A percentile compares a stretch with the other conserved stretches of the same genome.
phyloP scores from a whole-genome alignment of 2,797 vertebrate species.

The Monodelphis domestica region DNA sequence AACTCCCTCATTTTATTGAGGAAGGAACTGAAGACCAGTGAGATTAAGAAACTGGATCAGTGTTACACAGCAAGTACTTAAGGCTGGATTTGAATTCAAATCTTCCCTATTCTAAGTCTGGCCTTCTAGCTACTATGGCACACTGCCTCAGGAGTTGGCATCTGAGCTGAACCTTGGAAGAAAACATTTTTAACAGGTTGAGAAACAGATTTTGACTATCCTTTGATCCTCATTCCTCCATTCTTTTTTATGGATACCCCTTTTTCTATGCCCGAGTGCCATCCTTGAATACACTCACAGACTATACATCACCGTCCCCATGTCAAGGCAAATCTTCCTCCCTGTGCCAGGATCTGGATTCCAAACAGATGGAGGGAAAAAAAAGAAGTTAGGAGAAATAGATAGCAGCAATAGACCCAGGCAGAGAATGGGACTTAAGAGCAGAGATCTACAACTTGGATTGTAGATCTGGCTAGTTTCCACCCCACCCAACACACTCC shows the following conservation, averaged over 20 bases:
- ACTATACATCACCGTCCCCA: background rate
- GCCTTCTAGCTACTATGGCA: background rate
- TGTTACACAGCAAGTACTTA: background rate
- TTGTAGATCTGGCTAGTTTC: conserved; percentile 27
- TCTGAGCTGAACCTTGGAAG: background rate
- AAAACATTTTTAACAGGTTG: background rate
- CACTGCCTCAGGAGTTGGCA: background rate
- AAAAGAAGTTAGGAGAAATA: conserved; percentile 63
- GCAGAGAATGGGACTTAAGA: conserved; percentile 39
- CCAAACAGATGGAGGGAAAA: conserved; percentile 69
- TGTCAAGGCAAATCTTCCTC: conserved; percentile 50
- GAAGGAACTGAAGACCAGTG: background rate
- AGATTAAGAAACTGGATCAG: background rate
- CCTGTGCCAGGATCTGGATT: conserved; percentile 56
- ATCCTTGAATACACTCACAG: background rate
- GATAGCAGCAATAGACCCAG: conserved; percentile 56
- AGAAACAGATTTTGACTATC: background rate
- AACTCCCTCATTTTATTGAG: background rate
- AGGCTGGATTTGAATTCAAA: background rate
- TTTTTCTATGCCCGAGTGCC: background rate
- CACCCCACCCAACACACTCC: conserved; percentile 10
- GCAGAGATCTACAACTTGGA: conserved; percentile 59
- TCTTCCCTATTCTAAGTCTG: background rate
- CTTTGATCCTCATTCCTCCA: background rate
- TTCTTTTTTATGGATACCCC: background rate